Percentiles rank a stretch among this genome's conserved stretches.
Evolutionary conservation across 2,888 invertebrate genomes (phyloP).

Genomic region (Agrypnus murinus): DNA sequence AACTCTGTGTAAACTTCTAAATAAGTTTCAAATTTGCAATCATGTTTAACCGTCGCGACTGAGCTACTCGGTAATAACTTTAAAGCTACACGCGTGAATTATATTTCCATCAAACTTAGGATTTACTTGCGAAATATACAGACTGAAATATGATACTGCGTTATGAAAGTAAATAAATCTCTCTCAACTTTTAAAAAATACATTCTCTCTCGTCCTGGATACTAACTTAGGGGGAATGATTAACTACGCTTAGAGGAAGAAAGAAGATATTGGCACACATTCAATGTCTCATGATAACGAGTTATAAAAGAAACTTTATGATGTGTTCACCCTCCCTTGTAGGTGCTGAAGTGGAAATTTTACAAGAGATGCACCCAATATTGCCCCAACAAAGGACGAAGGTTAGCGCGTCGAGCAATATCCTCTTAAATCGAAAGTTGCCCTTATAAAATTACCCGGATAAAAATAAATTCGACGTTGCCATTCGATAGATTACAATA

Average conservation of each 20-base stretch:
- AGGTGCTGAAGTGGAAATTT: conserved; percentile 43
- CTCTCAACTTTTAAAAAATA: conserved; percentile 51
- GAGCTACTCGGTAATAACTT: conserved; percentile 59
- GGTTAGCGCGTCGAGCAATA: conserved; percentile 34
- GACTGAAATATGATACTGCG: conserved; percentile 54
- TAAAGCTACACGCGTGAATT: conserved; percentile 61
- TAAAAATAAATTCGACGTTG: conserved; percentile 27
- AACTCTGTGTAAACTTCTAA: conserved; percentile 56
- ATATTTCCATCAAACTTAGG: conserved; percentile 62
- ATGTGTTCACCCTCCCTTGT: conserved; percentile 42
- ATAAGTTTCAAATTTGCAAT: conserved; percentile 56
- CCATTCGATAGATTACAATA: neutral
- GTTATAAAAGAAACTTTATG: conserved; percentile 60
- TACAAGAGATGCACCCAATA: conserved; percentile 43
- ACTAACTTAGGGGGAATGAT: conserved; percentile 49
- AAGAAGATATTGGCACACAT: conserved; percentile 59
- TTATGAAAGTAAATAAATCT: conserved; percentile 51
- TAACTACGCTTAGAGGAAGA: conserved; percentile 53
- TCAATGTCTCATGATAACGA: conserved; percentile 57
- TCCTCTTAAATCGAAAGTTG: conserved; percentile 40
- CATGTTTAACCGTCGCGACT: conserved; percentile 56
- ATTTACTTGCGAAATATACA: conserved; percentile 59
- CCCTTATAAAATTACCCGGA: conserved; percentile 44
- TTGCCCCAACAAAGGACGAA: conserved; percentile 40
- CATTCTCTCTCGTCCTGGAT: conserved; percentile 44